phyloP scores from a whole-genome alignment of 2,797 vertebrate genomes.

The Scomberomorus guttatus region DNA sequence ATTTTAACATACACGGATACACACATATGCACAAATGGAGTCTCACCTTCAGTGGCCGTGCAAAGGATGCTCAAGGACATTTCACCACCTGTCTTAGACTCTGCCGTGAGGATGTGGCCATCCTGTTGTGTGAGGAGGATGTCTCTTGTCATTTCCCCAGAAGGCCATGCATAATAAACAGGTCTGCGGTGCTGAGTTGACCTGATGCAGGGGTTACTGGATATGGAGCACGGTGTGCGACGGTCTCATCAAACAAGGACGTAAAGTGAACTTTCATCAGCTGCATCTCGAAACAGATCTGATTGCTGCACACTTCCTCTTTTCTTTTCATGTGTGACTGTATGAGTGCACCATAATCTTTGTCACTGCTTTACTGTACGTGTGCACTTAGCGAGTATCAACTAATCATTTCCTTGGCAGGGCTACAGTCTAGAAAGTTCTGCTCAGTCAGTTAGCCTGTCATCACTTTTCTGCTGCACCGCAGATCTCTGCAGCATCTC shows the following conservation, averaged over 20 bases:
- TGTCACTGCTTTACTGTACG: conserved; percentile 27
- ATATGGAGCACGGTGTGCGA: conserved; percentile 38
- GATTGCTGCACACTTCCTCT: neutral
- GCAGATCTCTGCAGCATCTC: conserved; percentile 62
- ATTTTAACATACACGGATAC: conserved; percentile 11
- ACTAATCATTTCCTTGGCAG: conserved; percentile 55
- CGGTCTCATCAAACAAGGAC: conserved; percentile 32
- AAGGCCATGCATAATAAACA: conserved; percentile 80
- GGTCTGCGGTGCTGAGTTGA: conserved; percentile 72
- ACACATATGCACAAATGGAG: conserved; percentile 15
- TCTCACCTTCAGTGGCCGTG: conserved; percentile 37
- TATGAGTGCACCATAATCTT: neutral
- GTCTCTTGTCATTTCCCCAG: conserved; percentile 72
- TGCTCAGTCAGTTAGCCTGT: conserved; percentile 63
- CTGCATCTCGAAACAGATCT: conserved; percentile 17
- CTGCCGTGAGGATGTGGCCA: conserved; percentile 55
- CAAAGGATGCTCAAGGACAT: conserved; percentile 80
- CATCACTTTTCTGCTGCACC: conserved; percentile 66
- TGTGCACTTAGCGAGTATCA: conserved; percentile 47
- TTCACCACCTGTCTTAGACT: conserved; percentile 67
- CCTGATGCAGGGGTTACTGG: conserved; percentile 68
- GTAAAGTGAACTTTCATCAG: conserved; percentile 26
- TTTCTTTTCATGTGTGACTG: neutral
- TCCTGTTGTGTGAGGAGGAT: conserved; percentile 66
- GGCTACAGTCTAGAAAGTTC: conserved; percentile 58